These are phyloP conservation scores for Patiria pectinifera DNA, from an alignment of 53 echinoderm and acorn worm genomes.

Conservation along the genomic window DNA sequence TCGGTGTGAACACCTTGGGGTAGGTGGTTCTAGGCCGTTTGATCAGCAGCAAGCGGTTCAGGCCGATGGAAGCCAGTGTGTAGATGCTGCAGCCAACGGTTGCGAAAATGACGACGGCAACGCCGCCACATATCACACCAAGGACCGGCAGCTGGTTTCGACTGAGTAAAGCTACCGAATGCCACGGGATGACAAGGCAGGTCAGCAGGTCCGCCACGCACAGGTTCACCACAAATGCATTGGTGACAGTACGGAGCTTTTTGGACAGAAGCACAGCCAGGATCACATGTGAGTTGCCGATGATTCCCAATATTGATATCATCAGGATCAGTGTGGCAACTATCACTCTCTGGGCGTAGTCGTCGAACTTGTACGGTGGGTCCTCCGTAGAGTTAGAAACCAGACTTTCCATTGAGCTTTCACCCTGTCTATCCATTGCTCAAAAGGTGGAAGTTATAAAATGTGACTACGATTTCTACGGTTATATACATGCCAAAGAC, in stretches of 20 bases:
- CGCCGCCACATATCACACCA: slow-evolving; percentile 48
- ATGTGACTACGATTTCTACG: no score
- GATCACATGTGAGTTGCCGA: slow-evolving; percentile 80
- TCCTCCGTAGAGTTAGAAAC: slow-evolving; percentile 28
- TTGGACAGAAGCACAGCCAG: slow-evolving; percentile 78
- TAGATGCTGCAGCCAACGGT: slow-evolving; percentile 68
- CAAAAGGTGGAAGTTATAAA: background rate
- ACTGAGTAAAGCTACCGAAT: slow-evolving; percentile 55
- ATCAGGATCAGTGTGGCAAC: slow-evolving; percentile 77
- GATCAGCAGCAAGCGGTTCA: slow-evolving; percentile 86
- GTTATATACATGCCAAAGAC: no score
- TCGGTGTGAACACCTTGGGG: slow-evolving; percentile 19
- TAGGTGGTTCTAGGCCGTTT: slow-evolving; percentile 51
- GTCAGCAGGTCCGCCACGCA: slow-evolving; percentile 70
- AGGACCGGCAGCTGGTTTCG: slow-evolving; percentile 29
- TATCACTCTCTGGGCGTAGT: slow-evolving; percentile 74
- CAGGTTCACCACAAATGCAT: slow-evolving; percentile 91
- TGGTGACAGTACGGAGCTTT: slow-evolving; percentile 82
- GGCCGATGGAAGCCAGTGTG: slow-evolving; percentile 80
- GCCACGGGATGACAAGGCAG: slow-evolving; percentile 37
- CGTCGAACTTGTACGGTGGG: slow-evolving; percentile 59
- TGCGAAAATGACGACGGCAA: slow-evolving; percentile 25
- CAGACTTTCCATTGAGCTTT: background rate
- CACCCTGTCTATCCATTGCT: background rate
- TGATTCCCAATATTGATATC: slow-evolving; percentile 67